Evolutionary conservation across 2,888 invertebrate genomes (phyloP).

Genomic region (Physocephala rufipes): DNA sequence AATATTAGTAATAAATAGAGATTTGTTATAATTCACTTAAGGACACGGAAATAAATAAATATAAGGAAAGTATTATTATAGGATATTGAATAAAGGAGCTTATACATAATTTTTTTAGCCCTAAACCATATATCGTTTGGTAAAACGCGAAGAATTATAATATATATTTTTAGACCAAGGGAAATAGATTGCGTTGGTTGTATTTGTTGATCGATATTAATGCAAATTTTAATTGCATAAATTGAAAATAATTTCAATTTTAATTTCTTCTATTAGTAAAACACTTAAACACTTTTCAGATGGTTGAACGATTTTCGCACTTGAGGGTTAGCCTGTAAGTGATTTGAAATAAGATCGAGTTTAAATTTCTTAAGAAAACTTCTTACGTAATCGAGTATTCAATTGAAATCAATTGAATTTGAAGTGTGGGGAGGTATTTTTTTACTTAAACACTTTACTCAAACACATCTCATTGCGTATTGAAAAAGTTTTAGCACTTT

Average conservation of each 20-base stretch:
- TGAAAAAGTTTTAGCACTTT: too few relatives aligned
- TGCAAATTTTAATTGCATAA: slow-evolving; percentile 28
- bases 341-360: slow-evolving; percentile 10
- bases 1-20: background rate
- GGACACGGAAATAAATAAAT: background rate
- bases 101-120: too few relatives aligned
- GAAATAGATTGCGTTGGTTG: slow-evolving; percentile 2
- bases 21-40: background rate
- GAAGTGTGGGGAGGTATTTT: too few relatives aligned
- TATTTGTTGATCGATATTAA: background rate
- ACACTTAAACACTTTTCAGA: slow-evolving; percentile 2
- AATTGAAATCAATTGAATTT: too few relatives aligned
- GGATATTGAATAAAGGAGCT: background rate
- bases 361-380: background rate
- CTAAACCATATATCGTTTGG: too few relatives aligned
- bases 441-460: too few relatives aligned
- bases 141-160: too few relatives aligned
- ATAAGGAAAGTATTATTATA: background rate
- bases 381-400: background rate
- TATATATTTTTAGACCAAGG: too few relatives aligned
- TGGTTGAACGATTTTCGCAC: slow-evolving; percentile 22
- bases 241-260: slow-evolving; percentile 33
- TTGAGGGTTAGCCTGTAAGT: background rate
- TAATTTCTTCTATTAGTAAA: slow-evolving; percentile 32
- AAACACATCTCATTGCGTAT: too few relatives aligned